Base-by-base conservation (phyloP, 2,888 invertebrate genomes). In the Drosophila ochracea region DNA sequence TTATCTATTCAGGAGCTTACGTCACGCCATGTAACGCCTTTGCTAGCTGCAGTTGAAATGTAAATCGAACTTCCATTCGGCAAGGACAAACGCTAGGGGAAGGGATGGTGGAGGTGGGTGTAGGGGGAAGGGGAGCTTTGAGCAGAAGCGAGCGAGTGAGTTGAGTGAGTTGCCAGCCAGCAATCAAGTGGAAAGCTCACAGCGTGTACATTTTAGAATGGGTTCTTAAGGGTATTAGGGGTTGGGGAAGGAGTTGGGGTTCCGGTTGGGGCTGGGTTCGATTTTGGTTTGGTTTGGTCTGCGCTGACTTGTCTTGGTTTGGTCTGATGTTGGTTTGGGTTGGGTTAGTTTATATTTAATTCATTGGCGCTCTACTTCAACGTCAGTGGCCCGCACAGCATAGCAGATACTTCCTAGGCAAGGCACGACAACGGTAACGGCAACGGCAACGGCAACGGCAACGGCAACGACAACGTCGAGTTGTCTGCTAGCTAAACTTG, bases 331-430 rank as follows among this genome's bases (percentile, higher is more conserved):
- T 59, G 47, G 49, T 11, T 58, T 52, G 62, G 33, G 41, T 54
- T 39, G 37, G 52, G 50, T 61, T 61, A 33, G 52, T 33, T 84
- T 78, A 85, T 85, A 90, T 85, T 89, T 85, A 85, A 90, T 90
- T 85, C 85, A 85, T 85, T 78, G 86, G 73, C 73, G 90, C 89
- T 89, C 89, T 78, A 89, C 86, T 89, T 88, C 70, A 90, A 78
- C 82, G 78, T 79, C 78, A 78, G 58, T 68, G 81, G 72, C 33
- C 68, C 61, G 54, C 66, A 53, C 58, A 43, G 39, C 33, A 47
- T 43, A 54, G 60, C 52, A 69, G 66, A 67, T 58, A 68, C 65
- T 82, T 78, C 58, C 82, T 70, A 82, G 79, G 78, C 79, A 67
- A 25, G 73, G 65, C 82, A 78, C 78, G 82, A 63, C 72, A 52